phyloP scores from a whole-genome alignment of 2,888 invertebrate genomes.

The Autographa pulchrina region DNA sequence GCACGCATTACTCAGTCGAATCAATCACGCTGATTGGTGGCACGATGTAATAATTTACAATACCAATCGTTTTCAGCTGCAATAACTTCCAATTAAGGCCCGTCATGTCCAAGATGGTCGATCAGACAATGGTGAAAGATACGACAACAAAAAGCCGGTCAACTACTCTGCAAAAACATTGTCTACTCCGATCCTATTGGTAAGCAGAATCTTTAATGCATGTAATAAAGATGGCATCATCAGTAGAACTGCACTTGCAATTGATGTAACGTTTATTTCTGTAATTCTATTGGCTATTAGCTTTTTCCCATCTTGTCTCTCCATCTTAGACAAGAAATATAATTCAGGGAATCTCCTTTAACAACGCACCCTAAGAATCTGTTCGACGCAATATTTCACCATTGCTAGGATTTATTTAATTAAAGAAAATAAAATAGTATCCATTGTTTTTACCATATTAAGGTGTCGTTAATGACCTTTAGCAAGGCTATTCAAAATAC shows the following conservation, averaged over 20 bases:
- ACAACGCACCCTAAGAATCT: not conserved
- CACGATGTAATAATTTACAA: slow-evolving; percentile 76
- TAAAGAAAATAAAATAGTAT: too few species aligned
- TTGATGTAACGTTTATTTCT: slow-evolving; percentile 5
- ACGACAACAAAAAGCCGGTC: slow-evolving; percentile 62
- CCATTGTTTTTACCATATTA: not conserved
- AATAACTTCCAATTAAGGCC: slow-evolving; percentile 84
- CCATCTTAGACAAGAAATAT: not conserved
- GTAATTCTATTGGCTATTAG: slow-evolving; percentile 9
- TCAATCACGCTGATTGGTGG: slow-evolving; percentile 81
- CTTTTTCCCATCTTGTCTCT: not conserved
- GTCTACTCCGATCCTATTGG: slow-evolving; percentile 17
- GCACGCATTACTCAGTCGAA: slow-evolving; percentile 68
- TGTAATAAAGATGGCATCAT: slow-evolving; percentile 6
- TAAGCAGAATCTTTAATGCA: not conserved
- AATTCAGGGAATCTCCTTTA: not conserved
- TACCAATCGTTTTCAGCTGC: slow-evolving; percentile 72
- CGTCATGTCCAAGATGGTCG: slow-evolving; percentile 65
- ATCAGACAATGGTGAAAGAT: slow-evolving; percentile 64
- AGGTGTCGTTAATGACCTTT: not conserved
- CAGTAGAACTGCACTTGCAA: not conserved
- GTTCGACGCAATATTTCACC: not conserved
- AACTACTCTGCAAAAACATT: slow-evolving; percentile 35
- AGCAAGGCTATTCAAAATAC: not conserved
- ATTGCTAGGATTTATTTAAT: not conserved